These are phyloP conservation scores for Peromyscus maniculatus DNA, from an alignment of 2,113 vertebrate species.

Conservation along the genomic window DNA sequence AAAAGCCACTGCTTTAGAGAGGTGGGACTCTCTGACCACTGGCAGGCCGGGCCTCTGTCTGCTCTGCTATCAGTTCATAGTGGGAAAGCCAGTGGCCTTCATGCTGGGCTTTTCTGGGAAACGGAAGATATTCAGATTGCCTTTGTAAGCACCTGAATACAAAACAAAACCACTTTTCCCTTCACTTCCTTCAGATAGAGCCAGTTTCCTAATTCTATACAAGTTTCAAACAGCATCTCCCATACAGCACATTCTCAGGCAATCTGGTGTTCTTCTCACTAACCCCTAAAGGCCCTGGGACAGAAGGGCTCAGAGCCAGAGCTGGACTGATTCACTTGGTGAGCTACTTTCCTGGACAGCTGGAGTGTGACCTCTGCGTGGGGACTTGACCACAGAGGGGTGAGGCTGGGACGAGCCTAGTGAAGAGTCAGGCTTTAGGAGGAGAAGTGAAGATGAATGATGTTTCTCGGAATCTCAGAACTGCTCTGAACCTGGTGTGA, in stretches of 20 bases:
- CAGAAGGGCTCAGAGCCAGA: not conserved
- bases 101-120: not conserved
- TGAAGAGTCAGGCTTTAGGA: not conserved
- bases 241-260: accelerated
- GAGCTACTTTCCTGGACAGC: not conserved
- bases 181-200: no score
- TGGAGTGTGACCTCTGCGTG: no score
- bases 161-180: not conserved
- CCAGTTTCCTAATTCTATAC: no score
- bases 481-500: accelerated
- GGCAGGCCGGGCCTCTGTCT: not conserved
- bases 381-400: not conserved
- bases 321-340: not conserved
- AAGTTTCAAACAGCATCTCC: not conserved
- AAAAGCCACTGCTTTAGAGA: not conserved
- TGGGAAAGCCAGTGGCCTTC: not conserved
- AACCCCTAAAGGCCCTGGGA: accelerated
- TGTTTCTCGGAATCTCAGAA: not conserved
- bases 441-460: accelerated
- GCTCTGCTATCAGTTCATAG: no score
- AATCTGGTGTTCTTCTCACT: accelerated
- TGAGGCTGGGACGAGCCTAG: accelerated
- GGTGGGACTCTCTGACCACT: not conserved
- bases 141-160: not conserved
- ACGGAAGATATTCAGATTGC: no score